Evolutionary conservation across 2,113 vertebrate genomes (phyloP), one percentile per base, ranked within the genome.

Genomic region (Lophura nycthemera): DNA sequence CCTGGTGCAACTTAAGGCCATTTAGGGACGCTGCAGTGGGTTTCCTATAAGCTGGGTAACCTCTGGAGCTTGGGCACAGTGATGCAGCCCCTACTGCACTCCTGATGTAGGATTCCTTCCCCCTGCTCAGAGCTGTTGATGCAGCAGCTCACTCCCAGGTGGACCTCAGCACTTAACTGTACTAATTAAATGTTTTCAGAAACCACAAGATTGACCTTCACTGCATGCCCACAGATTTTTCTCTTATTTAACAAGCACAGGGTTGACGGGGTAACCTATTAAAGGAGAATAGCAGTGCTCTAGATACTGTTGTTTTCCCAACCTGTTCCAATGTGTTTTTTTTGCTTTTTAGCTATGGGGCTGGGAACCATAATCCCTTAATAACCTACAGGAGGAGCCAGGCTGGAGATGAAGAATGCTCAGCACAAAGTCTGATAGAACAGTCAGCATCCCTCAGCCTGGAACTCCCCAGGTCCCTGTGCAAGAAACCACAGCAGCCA

Each of bases 131-230:
- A 18, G 54, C 54, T 83, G 75, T 63, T 85, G 25, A 67, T n/a
- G 79, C 57, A 69, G 38, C 45, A 83, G 75, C 71, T 95, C 42
- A 10, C 70, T 94, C 79, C 69, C 65, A 21, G 67, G 93, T 72
- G 50, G 89, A 57, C 82, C 80, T 94, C 52, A 32, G 30, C 91
- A 43, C 82, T 94, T 95, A 86, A 64, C 94, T 0, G 0, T 74
- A 67, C 93, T 95, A 96, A 95, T 95, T 92, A 91, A 96, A 86
- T 75, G 88, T 85, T 92, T 95, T 95, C 61, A 83, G 18, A 97
- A 95, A 21, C 94, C 95, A 72, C 95, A 95, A 77, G 96, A 80
- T n/a, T 89, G 94, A 96, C 94, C 94, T 95, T 95, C 87, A 1
- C 93, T 89, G 89, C 94, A 63, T 93, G 96, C 95, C 94, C 93